Conservation (phyloP, 2,797 vertebrate species). For the Mormyrus proboscirostris region DNA sequence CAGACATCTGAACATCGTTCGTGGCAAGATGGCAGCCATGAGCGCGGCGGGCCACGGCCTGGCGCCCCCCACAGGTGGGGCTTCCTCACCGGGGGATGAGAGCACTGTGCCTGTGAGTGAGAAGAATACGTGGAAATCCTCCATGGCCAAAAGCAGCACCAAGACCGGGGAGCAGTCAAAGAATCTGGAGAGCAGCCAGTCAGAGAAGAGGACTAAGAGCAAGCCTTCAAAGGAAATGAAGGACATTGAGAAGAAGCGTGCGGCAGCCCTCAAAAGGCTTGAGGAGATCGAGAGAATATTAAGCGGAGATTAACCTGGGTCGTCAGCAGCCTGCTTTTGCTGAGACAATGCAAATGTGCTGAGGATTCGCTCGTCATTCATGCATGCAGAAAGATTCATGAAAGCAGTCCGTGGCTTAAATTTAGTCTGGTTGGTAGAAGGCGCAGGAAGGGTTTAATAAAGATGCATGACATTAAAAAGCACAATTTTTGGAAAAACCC, state of each 20-base stretch:
- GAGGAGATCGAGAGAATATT: conserved; percentile 98
- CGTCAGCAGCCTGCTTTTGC: conserved; percentile 34
- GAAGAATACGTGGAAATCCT: conserved; percentile 68
- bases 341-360: conserved; percentile 30
- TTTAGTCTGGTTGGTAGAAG: conserved; percentile 16
- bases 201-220: conserved; percentile 67
- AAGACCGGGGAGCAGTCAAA: conserved; percentile 57
- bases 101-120: conserved; percentile 46
- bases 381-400: conserved; percentile 30
- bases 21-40: conserved; percentile 81
- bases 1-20: conserved; percentile 86
- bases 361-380: conserved; percentile 18
- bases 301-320: conserved; percentile 76
- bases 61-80: conserved; percentile 42
- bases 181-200: conserved; percentile 58
- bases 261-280: conserved; percentile 90
- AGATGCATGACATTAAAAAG: conserved; percentile 28
- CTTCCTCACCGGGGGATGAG: conserved; percentile 35
- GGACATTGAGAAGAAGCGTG: conserved; percentile 93
- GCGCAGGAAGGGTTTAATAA: neutral
- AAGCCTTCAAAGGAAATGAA: conserved; percentile 89
- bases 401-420: conserved; percentile 18
- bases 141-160: conserved; percentile 46
- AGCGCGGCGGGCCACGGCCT: conserved; percentile 58
- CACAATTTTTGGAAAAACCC: conserved; percentile 45